Conservation (phyloP, 1,140 invertebrate species). For the Triops longicaudatus region DNA sequence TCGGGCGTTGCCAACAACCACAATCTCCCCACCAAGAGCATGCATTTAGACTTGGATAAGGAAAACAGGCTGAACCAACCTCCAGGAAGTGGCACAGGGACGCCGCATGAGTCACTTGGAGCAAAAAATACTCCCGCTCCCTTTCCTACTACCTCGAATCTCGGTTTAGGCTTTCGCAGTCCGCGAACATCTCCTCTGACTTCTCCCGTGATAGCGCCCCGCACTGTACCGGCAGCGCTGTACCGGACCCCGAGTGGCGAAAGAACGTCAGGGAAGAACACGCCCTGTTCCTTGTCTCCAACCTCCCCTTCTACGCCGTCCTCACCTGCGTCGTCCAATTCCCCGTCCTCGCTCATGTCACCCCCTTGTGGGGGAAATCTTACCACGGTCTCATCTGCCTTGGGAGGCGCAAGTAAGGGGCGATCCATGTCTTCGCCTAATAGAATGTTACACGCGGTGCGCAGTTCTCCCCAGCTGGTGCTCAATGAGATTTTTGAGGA, state of each 20-base stretch:
- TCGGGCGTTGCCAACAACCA: not conserved
- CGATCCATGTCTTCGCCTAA: constrained; percentile 40
- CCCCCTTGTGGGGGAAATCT: constrained; percentile 34
- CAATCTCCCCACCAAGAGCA: constrained; percentile 30
- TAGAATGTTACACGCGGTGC: constrained; percentile 43
- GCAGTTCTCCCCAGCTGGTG: constrained; percentile 51
- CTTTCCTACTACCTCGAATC: constrained; percentile 34
- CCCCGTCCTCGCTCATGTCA: constrained; percentile 31
- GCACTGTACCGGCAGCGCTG: not conserved
- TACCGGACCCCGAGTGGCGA: constrained; percentile 20
- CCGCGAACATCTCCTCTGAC: constrained; percentile 23
- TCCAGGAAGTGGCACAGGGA: constrained; percentile 29
- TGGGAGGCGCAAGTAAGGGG: constrained; percentile 22
- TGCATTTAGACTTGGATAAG: constrained; percentile 32
- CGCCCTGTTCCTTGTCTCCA: constrained; percentile 31
- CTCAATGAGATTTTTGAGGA: constrained; percentile 67
- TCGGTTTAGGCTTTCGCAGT: constrained; percentile 30
- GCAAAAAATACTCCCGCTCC: constrained; percentile 31
- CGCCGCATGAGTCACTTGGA: constrained; percentile 30
- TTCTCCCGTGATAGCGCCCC: constrained; percentile 13
- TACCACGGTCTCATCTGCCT: constrained; percentile 18
- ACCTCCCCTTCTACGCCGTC: constrained; percentile 33
- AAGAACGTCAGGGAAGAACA: constrained; percentile 29
- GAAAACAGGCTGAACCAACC: constrained; percentile 31
- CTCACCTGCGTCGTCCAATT: constrained; percentile 33